Percentiles rank a stretch among this genome's conserved stretches.
Evolutionary conservation across 2,797 vertebrate genomes (phyloP).

Genomic region (Myotis myotis): DNA sequence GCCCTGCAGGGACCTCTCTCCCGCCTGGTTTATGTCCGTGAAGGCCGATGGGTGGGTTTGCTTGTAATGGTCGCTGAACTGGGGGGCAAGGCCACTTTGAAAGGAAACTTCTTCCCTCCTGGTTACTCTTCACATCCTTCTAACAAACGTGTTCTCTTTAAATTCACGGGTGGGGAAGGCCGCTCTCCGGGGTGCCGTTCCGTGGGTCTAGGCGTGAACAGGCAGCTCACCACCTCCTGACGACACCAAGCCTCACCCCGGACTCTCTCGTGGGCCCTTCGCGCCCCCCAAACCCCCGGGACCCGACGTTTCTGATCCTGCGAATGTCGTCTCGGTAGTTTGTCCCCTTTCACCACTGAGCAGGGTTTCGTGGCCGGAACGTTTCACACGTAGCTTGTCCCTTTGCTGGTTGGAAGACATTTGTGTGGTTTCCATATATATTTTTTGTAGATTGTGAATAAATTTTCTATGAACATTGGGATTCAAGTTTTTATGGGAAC

Average conservation of each 20-base stretch:
- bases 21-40: background rate
- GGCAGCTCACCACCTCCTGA: background rate
- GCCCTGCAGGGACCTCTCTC: background rate
- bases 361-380: accelerated
- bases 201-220: background rate
- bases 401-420: background rate
- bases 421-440: background rate
- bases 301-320: background rate
- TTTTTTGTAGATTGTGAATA: background rate
- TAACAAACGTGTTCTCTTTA: background rate
- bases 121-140: background rate
- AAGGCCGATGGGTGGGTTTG: background rate
- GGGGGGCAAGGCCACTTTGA: background rate
- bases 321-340: accelerated
- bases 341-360: background rate
- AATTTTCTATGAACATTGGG: background rate
- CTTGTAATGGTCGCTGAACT: background rate
- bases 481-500: background rate
- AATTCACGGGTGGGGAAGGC: background rate
- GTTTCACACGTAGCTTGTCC: background rate
- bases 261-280: background rate
- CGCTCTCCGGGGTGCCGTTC: background rate
- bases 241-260: background rate
- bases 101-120: background rate
- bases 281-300: background rate